phyloP scores from a whole-genome alignment of 2,888 invertebrate species.

The Protophormia terraenovae region DNA sequence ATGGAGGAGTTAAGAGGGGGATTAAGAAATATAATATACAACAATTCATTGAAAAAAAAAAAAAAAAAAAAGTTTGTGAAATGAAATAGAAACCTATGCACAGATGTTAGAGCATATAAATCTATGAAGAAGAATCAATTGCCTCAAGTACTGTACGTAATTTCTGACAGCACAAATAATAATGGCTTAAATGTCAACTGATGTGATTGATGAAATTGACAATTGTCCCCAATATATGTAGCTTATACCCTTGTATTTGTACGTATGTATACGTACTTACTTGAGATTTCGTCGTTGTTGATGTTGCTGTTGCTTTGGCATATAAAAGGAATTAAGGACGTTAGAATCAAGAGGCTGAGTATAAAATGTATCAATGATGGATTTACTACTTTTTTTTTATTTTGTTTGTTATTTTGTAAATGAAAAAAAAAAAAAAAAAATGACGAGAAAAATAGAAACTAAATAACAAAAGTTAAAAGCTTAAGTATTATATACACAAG shows the following conservation, averaged over 20 bases:
- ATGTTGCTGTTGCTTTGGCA: constrained; percentile 9
- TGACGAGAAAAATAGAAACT: constrained; percentile 34
- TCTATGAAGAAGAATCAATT: constrained; percentile 56
- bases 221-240: constrained; percentile 63
- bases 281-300: neutral
- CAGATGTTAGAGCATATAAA: constrained; percentile 5
- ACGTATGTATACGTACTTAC: neutral
- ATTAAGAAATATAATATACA: neutral
- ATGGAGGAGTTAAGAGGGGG: neutral
- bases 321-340: constrained; percentile 56
- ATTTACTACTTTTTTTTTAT: constrained; percentile 35
- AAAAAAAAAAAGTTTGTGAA: neutral
- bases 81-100: neutral
- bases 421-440: too few species aligned
- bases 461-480: constrained; percentile 56
- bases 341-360: constrained; percentile 52
- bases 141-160: constrained; percentile 65
- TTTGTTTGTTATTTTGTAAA: neutral
- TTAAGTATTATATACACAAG: constrained; percentile 13
- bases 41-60: neutral
- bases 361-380: constrained; percentile 58
- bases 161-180: constrained; percentile 69
- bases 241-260: neutral
- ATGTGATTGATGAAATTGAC: constrained; percentile 71
- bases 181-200: constrained; percentile 70